Conservation (phyloP, 2,113 vertebrate species). For the Eudorcas thomsonii region DNA sequence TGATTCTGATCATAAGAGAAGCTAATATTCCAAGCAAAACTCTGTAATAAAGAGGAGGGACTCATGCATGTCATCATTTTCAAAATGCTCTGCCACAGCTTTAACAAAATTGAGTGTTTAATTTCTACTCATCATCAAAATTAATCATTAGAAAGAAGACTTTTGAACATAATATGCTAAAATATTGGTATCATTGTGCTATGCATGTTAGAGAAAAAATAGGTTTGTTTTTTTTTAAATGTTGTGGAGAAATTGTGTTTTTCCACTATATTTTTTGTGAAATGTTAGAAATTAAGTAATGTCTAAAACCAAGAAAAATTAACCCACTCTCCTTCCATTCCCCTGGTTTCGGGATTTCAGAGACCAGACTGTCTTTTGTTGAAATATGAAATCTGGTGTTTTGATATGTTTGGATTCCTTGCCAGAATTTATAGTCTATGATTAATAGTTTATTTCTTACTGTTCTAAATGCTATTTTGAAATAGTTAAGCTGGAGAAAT, state of each 20-base stretch:
- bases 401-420: constrained; percentile 62
- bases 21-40: neutral
- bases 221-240: neutral
- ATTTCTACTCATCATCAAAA: neutral
- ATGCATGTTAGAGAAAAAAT: neutral
- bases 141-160: neutral
- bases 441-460: constrained; percentile 80
- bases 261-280: neutral
- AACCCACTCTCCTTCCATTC: too few relatives aligned
- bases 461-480: constrained; percentile 81
- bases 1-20: too few relatives aligned
- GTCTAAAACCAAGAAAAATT: neutral
- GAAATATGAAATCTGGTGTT: constrained; percentile 48
- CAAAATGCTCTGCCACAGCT: neutral
- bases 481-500: constrained; percentile 77
- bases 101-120: neutral
- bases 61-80: neutral
- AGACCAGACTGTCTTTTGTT: constrained; percentile 63
- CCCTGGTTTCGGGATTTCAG: neutral
- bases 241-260: neutral
- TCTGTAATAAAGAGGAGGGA: accelerated
- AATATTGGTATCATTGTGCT: neutral
- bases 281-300: neutral
- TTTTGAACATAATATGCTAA: neutral
- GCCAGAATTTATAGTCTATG: constrained; percentile 66